These are phyloP conservation scores for Nomia melanderi DNA, from an alignment of 1,140 invertebrate species.

Conservation along the genomic window DNA sequence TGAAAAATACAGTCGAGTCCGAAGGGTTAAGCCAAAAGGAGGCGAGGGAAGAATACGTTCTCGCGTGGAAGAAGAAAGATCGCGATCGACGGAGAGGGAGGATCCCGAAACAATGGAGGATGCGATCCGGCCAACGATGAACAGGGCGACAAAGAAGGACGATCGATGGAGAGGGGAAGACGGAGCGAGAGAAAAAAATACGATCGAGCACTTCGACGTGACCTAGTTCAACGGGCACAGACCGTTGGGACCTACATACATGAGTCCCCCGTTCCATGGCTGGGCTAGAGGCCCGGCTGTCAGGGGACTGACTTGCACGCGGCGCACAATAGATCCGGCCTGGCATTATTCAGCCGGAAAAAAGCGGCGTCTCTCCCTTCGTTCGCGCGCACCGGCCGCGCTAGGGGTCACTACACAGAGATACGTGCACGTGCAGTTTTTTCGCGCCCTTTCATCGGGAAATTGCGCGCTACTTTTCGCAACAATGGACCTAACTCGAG, in stretches of 20 bases:
- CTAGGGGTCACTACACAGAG: slow-evolving; percentile 8
- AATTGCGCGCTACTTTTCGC: slow-evolving; percentile 45
- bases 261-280: slow-evolving; percentile 26
- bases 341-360: slow-evolving; percentile 62
- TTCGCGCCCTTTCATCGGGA: slow-evolving; percentile 49
- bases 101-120: slow-evolving; percentile 49
- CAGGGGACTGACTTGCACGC: slow-evolving; percentile 66
- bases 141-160: not conserved
- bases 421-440: slow-evolving; percentile 45
- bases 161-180: not conserved
- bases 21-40: no score
- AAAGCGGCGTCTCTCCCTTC: slow-evolving; percentile 43
- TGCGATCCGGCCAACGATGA: slow-evolving; percentile 30
- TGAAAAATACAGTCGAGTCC: no score
- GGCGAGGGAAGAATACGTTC: not conserved
- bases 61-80: slow-evolving; percentile 17
- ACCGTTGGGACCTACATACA: slow-evolving; percentile 63
- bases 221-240: slow-evolving; percentile 69
- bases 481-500: slow-evolving; percentile 35
- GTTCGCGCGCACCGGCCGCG: slow-evolving; percentile 9
- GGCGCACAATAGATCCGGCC: slow-evolving; percentile 60
- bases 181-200: slow-evolving; percentile 54
- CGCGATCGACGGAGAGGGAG: slow-evolving; percentile 12
- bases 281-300: slow-evolving; percentile 55
- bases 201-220: slow-evolving; percentile 69